phyloP scores from a whole-genome alignment of 2,888 invertebrate species.

The Ligdia adustata region DNA sequence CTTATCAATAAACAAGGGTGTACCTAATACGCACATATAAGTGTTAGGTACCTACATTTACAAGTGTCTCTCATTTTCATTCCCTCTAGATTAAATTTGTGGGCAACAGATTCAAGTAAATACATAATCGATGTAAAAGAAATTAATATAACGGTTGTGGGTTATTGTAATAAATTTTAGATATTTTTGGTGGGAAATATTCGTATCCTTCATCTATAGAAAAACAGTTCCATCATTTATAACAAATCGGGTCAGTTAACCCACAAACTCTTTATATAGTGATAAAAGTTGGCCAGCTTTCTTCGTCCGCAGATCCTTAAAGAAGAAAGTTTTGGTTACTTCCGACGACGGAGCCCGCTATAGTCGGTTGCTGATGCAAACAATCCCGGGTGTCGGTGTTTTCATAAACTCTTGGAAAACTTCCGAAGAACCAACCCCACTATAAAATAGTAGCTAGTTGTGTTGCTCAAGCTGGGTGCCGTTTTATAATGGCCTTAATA shows the following conservation, averaged over 20 bases:
- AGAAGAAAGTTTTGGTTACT: conserved; percentile 62
- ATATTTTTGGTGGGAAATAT: too few species aligned
- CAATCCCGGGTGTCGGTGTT: conserved; percentile 58
- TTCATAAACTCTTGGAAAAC: conserved; percentile 62
- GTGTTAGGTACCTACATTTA: too few species aligned
- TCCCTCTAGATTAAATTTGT: too few species aligned
- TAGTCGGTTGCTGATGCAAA: conserved; percentile 53
- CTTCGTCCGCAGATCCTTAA: conserved; percentile 50
- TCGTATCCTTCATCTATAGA: not conserved
- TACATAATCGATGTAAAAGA: too few species aligned
- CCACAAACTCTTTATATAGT: conserved; percentile 44
- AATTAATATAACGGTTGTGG: too few species aligned
- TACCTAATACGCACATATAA: too few species aligned
- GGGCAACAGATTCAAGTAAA: too few species aligned
- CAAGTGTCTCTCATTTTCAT: too few species aligned
- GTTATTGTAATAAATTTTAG: too few species aligned
- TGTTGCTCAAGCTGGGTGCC: conserved; percentile 37
- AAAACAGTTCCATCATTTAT: conserved; percentile 18
- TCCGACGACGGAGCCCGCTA: conserved; percentile 47
- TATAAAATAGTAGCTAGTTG: conserved; percentile 46
- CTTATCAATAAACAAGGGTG: conserved; percentile 10
- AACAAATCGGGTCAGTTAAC: conserved; percentile 19
- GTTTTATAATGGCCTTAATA: conserved; percentile 18
- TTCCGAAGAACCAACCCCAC: conserved; percentile 46
- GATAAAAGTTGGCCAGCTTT: conserved; percentile 52